Conservation (phyloP, 1,140 invertebrate genomes). For the Thalassaphorura encarpata region DNA sequence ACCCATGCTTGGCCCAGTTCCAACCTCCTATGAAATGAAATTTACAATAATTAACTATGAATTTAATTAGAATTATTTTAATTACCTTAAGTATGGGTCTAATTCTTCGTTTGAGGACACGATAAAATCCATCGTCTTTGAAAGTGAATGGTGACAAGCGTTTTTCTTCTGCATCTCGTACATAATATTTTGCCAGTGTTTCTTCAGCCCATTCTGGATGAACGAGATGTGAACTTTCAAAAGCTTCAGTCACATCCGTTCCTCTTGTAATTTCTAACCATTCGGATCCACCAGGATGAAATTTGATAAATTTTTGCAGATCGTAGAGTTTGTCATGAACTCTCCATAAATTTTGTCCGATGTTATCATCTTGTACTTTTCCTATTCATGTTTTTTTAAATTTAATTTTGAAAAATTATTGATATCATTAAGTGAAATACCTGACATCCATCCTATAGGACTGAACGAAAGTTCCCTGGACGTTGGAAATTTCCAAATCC, state of each 20-base stretch:
- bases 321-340: slow-evolving; percentile 36
- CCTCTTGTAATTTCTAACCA: slow-evolving; percentile 33
- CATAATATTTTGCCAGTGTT: slow-evolving; percentile 31
- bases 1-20: slow-evolving; percentile 25
- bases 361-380: too few species aligned
- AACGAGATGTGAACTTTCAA: slow-evolving; percentile 33
- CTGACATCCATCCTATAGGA: too few species aligned
- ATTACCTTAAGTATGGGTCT: slow-evolving; percentile 30
- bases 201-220: slow-evolving; percentile 18
- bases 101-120: slow-evolving; percentile 23
- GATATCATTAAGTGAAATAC: too few species aligned
- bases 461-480: too few species aligned
- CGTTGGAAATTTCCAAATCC: too few species aligned
- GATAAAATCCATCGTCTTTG: slow-evolving; percentile 28
- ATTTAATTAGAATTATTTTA: slow-evolving; percentile 18
- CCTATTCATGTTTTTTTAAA: too few species aligned
- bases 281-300: slow-evolving; percentile 35
- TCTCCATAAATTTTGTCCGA: too few species aligned
- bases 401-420: too few species aligned
- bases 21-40: slow-evolving; percentile 27
- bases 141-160: slow-evolving; percentile 31
- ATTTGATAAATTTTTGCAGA: slow-evolving; percentile 30
- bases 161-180: slow-evolving; percentile 15
- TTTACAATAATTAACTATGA: background rate
- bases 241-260: slow-evolving; percentile 35